Evolutionary conservation across 2,888 invertebrate species (phyloP).

Genomic region (Sarcophaga carnaria): DNA sequence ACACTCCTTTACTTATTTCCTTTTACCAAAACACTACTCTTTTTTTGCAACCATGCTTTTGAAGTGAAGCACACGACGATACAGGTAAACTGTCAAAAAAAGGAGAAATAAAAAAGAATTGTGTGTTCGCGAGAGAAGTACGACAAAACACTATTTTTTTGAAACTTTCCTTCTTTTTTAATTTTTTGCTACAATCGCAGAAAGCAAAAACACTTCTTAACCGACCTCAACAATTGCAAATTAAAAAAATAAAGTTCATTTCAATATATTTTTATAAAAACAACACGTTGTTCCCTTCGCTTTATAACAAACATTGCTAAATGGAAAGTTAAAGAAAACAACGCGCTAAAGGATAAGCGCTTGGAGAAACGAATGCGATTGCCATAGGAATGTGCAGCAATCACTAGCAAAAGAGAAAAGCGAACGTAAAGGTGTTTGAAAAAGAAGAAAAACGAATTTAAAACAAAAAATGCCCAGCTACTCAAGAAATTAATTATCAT

Average conservation of each 20-base stretch:
- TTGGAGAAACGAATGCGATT: constrained; percentile 52
- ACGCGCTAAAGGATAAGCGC: constrained; percentile 65
- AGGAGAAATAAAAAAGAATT: constrained; percentile 27
- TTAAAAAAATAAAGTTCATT: neutral
- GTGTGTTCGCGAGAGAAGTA: constrained; percentile 47
- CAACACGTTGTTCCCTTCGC: constrained; percentile 50
- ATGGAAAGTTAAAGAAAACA: constrained; percentile 51
- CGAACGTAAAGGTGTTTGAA: constrained; percentile 50
- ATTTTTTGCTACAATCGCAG: constrained; percentile 47
- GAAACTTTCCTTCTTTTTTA: constrained; percentile 48
- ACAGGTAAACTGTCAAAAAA: constrained; percentile 51
- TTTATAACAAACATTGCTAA: constrained; percentile 44
- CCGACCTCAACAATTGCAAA: constrained; percentile 60
- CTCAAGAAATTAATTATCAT: constrained; percentile 56
- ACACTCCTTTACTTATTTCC: neutral
- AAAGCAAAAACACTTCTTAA: constrained; percentile 62
- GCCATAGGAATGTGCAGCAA: constrained; percentile 38
- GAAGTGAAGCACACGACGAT: constrained; percentile 12
- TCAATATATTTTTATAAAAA: constrained; percentile 73
- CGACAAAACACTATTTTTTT: constrained; percentile 43
- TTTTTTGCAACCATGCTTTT: constrained; percentile 15
- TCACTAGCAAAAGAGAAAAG: constrained; percentile 29
- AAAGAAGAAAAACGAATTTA: constrained; percentile 53
- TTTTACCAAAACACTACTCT: neutral
- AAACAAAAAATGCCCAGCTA: constrained; percentile 62